Conservation (phyloP, 1,140 invertebrate genomes). For the Zaprionus nigranus region DNA sequence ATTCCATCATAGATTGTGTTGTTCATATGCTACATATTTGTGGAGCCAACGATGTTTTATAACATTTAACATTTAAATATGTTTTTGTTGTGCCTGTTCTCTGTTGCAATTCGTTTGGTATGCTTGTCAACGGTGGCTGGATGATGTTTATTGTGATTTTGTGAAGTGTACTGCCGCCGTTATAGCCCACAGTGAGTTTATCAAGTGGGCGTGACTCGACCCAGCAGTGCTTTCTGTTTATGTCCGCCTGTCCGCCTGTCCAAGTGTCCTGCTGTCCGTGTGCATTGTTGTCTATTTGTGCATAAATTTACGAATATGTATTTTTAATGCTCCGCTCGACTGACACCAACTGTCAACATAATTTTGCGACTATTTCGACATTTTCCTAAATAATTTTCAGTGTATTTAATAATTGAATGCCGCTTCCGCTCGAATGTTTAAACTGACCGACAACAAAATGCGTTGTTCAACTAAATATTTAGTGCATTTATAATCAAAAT, state of each 20-base stretch:
- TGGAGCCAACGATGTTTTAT: constrained; percentile 9
- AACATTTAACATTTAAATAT: constrained; percentile 25
- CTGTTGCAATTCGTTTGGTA: constrained; percentile 40
- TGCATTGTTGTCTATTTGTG: constrained; percentile 59
- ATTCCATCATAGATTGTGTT: constrained; percentile 6
- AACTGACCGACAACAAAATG: constrained; percentile 5
- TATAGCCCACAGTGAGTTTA: constrained; percentile 24
- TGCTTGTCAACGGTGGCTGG: constrained; percentile 28
- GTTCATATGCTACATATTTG: constrained; percentile 10
- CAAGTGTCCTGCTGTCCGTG: background rate
- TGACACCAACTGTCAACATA: constrained; percentile 79
- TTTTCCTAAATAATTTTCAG: constrained; percentile 33
- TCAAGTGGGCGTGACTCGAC: constrained; percentile 14
- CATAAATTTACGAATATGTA: constrained; percentile 80
- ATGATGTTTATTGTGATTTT: constrained; percentile 69
- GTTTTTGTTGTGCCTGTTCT: constrained; percentile 17
- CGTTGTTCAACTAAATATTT: background rate
- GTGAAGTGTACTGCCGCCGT: constrained; percentile 67
- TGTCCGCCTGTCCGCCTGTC: constrained; percentile 40
- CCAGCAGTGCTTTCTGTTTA: constrained; percentile 15
- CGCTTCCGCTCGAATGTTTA: constrained; percentile 10
- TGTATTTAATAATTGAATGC: constrained; percentile 40
- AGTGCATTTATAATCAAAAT: constrained; percentile 1
- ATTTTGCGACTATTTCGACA: constrained; percentile 64
- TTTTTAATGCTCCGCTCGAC: constrained; percentile 78